Conservation (phyloP, 2,888 invertebrate genomes). For the Drosophila cognata region DNA sequence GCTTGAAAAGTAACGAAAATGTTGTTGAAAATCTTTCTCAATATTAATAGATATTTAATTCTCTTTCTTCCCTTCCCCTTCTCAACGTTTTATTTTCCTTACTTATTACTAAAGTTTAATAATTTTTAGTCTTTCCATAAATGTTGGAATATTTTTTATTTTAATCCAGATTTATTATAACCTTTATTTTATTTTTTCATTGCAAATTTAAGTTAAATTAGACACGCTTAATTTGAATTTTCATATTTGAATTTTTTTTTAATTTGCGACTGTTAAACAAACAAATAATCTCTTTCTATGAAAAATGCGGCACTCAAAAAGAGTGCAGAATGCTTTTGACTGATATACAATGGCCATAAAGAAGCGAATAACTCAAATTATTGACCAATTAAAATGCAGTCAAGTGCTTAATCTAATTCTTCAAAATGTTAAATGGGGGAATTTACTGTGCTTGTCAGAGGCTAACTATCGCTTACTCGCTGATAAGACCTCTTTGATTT, state of each 20-base stretch:
- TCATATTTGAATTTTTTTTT: neutral
- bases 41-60: neutral
- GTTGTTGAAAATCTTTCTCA: neutral
- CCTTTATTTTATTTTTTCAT: neutral
- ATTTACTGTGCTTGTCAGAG: conserved; percentile 16
- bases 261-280: neutral
- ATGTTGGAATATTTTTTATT: neutral
- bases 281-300: neutral
- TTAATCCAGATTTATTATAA: neutral
- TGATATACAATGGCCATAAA: conserved; percentile 1
- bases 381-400: conserved; percentile 21
- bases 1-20: neutral
- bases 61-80: neutral
- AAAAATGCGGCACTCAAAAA: neutral
- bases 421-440: conserved; percentile 12
- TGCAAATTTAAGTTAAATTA: too few species aligned
- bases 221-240: too few species aligned
- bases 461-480: conserved; percentile 11
- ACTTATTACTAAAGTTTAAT: neutral
- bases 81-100: neutral
- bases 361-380: conserved; percentile 21
- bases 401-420: neutral
- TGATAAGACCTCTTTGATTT: conserved; percentile 1
- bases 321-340: conserved; percentile 1
- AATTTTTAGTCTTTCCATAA: neutral